Evolutionary conservation across 2,797 vertebrate species (phyloP), one percentile per base, ranked within the genome.

Genomic region (Siniperca undulata): DNA sequence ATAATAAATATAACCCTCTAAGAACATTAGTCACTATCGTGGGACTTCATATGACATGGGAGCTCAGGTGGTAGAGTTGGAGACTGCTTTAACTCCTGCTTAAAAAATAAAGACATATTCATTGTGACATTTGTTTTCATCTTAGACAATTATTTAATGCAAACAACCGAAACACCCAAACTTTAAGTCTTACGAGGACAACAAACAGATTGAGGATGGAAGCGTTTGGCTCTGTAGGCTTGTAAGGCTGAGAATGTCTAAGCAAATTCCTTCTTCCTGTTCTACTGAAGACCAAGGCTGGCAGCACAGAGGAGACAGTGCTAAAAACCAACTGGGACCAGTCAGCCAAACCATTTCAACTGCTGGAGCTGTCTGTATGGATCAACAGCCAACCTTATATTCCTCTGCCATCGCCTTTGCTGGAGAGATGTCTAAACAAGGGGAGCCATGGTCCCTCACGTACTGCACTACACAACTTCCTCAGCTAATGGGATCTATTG

Each of bases 401-500:
- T 86, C 72, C 89, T 86, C 78, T 84, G 85, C 82, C 81, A 80
- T 78, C 76, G 71, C 86, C 76, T 86, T 88, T 70, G 67, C 87
- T 79, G 83, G 68, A 88, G 82, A 90, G 83, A 90, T 66, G 79
- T 89, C 84, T 81, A 87, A 94, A 93, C 76, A 70, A 86, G 79
- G 65, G 73, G 68, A 70, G 48, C 61, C 38, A 13, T 12, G 27
- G 78, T 85, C 90, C 88, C 93, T 89, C 90, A 91, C 92, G 90
- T 91, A 89, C 90, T 59, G 75, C 81, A 80, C 90, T 85, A 75
- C 89, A 92, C 90, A 90, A 89, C 89, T 93, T 94, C 92, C 91
- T 89, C 84, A 65, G 86, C 90, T 95, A 95, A 95, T 94, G 90
- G 93, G 87, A 93, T 88, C 86, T 93, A 95, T 94, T 94, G 93